Percentiles rank a stretch among this genome's conserved stretches.
These are phyloP conservation scores for Oscheius onirici DNA, from an alignment of 2,888 invertebrate genomes.

Conservation along the genomic window DNA sequence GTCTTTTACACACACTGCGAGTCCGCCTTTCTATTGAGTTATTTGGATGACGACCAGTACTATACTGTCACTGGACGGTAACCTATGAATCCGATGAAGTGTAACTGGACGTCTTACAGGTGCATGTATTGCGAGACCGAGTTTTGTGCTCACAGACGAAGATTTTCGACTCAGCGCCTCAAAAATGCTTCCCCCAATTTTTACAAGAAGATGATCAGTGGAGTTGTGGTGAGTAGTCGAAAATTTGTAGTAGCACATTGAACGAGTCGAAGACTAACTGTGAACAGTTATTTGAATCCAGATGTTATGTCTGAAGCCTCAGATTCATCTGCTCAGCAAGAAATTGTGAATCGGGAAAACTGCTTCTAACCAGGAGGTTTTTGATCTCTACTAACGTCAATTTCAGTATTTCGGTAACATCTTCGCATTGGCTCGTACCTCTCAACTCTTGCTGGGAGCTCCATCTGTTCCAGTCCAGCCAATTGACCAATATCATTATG, in stretches of 20 bases:
- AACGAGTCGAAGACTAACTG: too few relatives aligned
- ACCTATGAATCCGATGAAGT: not conserved
- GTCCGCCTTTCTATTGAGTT: not conserved
- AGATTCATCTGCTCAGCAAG: too few relatives aligned
- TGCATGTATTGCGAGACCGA: slow-evolving; percentile 3
- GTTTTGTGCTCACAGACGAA: slow-evolving; percentile 2
- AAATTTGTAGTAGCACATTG: too few relatives aligned
- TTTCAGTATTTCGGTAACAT: too few relatives aligned
- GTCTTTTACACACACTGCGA: not conserved
- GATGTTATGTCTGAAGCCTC: too few relatives aligned
- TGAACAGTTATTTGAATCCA: too few relatives aligned
- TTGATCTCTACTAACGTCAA: too few relatives aligned
- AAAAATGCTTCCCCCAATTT: slow-evolving; percentile 6
- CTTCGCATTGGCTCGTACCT: not conserved
- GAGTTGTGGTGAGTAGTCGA: slow-evolving; percentile 3
- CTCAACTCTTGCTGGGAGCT: slow-evolving; percentile 9
- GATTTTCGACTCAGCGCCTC: not conserved
- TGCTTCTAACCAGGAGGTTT: too few relatives aligned
- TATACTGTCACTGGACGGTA: not conserved
- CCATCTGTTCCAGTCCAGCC: not conserved
- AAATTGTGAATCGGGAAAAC: too few relatives aligned
- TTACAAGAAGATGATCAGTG: not conserved
- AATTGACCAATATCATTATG: too few relatives aligned
- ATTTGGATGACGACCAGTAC: slow-evolving; percentile 16
- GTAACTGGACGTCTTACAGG: not conserved